phyloP scores from a whole-genome alignment of 2,797 vertebrate genomes.

The Phaenicophaeus curvirostris region DNA sequence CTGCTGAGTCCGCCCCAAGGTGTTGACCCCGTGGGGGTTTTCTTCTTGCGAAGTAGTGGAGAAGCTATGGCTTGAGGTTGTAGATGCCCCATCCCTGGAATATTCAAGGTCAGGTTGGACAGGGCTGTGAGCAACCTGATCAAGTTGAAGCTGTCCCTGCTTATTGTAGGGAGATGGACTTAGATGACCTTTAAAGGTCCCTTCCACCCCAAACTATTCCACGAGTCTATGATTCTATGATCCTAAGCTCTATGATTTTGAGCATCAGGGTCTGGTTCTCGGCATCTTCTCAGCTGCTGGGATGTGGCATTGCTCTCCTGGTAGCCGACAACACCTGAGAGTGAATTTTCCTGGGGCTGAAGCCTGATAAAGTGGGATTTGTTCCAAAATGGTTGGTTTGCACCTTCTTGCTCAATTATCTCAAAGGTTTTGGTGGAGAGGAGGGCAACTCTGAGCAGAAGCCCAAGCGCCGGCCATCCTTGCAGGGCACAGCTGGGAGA shows the following conservation, averaged over 20 bases:
- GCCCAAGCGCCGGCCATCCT: background rate
- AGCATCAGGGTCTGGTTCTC: background rate
- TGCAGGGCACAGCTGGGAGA: background rate
- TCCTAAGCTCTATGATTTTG: background rate
- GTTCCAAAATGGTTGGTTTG: background rate
- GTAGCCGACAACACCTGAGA: background rate
- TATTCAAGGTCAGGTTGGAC: background rate
- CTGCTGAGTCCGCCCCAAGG: background rate
- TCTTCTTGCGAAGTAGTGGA: background rate
- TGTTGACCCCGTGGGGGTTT: fast-evolving
- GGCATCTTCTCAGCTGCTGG: background rate
- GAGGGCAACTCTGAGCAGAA: background rate
- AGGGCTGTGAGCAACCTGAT: background rate
- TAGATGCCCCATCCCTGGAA: background rate
- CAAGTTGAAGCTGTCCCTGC: background rate
- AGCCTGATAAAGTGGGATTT: background rate
- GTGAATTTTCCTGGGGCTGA: background rate
- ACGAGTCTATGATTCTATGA: background rate
- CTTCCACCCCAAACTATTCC: background rate
- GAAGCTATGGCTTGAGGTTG: background rate
- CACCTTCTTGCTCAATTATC: background rate
- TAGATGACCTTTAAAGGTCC: background rate
- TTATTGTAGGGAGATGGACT: background rate
- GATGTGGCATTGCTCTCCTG: background rate
- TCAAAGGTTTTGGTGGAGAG: background rate